Conservation (phyloP, 2,888 invertebrate species). For the Platerodrilus igneus region DNA sequence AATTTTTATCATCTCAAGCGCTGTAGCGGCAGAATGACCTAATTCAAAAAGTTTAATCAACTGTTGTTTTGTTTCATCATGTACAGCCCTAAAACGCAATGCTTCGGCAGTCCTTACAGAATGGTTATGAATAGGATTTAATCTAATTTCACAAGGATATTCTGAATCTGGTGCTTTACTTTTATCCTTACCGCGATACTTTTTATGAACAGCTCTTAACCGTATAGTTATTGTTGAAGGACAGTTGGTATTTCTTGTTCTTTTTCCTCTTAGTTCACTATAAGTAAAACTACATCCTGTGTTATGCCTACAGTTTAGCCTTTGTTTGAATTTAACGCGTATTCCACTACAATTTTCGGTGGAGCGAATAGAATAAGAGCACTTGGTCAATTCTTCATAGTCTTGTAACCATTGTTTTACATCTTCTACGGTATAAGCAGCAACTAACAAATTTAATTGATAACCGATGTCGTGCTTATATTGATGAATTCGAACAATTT, state of each 20-base stretch:
- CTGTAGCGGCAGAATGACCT: slow-evolving; percentile 16
- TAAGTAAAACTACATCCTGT: slow-evolving; percentile 10
- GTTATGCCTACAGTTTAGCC: slow-evolving; percentile 17
- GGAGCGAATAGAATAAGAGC: background rate
- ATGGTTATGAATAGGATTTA: slow-evolving; percentile 15
- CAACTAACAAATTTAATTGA: too few relatives aligned
- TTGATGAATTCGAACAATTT: too few relatives aligned
- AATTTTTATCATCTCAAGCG: slow-evolving; percentile 15
- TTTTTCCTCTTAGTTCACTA: slow-evolving; percentile 6
- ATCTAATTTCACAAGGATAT: slow-evolving; percentile 17
- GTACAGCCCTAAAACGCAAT: slow-evolving; percentile 13
- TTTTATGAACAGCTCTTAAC: slow-evolving; percentile 8
- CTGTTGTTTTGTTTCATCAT: slow-evolving; percentile 11
- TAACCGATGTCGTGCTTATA: too few relatives aligned
- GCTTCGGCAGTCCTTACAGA: slow-evolving; percentile 3
- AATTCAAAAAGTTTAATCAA: slow-evolving; percentile 13
- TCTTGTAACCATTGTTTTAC: slow-evolving; percentile 1
- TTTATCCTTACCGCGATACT: slow-evolving; percentile 13
- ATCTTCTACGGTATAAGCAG: too few relatives aligned
- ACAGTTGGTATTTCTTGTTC: slow-evolving; percentile 22
- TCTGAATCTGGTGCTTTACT: slow-evolving; percentile 9
- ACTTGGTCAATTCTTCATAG: background rate
- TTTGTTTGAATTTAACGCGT: slow-evolving; percentile 21
- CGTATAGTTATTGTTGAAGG: slow-evolving; percentile 16
- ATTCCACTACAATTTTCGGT: slow-evolving; percentile 5